phyloP scores from a whole-genome alignment of 30 jellyfish, hydroid and myxozoan species.

The Pseudorhiza aurosa region DNA sequence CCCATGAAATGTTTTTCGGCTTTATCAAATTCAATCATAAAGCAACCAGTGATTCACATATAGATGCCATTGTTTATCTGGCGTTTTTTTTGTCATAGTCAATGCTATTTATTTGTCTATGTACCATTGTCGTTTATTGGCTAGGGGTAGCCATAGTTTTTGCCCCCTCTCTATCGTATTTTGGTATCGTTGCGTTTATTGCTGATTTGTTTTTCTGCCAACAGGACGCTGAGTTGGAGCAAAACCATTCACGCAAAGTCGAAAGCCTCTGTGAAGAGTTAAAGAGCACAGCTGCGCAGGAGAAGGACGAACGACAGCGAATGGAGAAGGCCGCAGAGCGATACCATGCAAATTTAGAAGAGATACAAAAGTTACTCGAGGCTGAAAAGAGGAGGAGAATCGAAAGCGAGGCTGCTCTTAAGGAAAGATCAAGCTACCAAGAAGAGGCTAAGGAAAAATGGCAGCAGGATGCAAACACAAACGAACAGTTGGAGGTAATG shows the following conservation, averaged over 20 bases:
- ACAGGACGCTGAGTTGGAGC: conserved; percentile 60
- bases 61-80: too few relatives aligned
- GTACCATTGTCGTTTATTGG: too few relatives aligned
- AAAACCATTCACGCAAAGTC: conserved; percentile 41
- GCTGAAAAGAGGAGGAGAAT: conserved; percentile 58
- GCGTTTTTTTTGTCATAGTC: too few relatives aligned
- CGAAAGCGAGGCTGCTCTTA: conserved; percentile 45
- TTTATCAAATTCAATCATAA: too few relatives aligned
- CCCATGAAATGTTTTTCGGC: too few relatives aligned
- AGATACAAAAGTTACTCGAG: conserved; percentile 59
- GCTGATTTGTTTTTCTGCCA: too few relatives aligned
- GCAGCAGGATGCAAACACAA: conserved; percentile 42
- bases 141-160: too few relatives aligned
- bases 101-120: too few relatives aligned
- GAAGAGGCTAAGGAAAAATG: conserved; percentile 59
- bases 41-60: too few relatives aligned
- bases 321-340: conserved; percentile 71
- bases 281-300: conserved; percentile 46
- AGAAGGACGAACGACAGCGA: conserved; percentile 65
- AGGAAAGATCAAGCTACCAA: conserved; percentile 13
- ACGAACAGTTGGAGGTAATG: conserved; percentile 34
- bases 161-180: too few relatives aligned
- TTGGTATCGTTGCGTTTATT: too few relatives aligned
- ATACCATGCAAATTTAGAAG: conserved; percentile 72
- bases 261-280: conserved; percentile 48